A percentile compares a stretch with the other conserved stretches of the same genome.
Evolutionary conservation across 2,113 vertebrate genomes (phyloP).

Genomic region (Abramis brama): DNA sequence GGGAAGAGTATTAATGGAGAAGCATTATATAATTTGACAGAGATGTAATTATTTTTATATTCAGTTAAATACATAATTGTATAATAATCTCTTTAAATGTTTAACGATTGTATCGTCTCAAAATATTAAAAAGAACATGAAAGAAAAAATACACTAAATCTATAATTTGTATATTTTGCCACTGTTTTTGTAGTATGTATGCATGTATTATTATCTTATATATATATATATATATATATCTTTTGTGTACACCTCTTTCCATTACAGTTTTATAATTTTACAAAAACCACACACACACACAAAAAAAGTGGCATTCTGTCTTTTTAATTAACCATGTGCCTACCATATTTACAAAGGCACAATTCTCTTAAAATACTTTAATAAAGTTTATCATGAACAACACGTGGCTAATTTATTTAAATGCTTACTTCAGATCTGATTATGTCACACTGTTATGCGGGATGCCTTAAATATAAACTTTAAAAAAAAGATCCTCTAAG

Average conservation of each 20-base stretch:
- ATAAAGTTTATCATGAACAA: slow-evolving; percentile 20
- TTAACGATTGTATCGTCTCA: not conserved
- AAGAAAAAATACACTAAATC: not conserved
- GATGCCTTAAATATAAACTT: not conserved
- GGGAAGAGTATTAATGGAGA: not conserved
- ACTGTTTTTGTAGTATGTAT: not conserved
- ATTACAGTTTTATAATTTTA: not conserved
- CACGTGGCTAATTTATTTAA: not conserved
- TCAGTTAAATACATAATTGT: slow-evolving; percentile 43
- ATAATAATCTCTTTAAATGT: slow-evolving; percentile 11
- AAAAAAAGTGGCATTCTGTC: not conserved
- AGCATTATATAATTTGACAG: not conserved
- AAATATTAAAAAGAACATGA: not conserved
- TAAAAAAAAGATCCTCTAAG: too few species aligned
- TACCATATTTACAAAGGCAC: not conserved
- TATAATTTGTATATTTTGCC: slow-evolving; percentile 6
- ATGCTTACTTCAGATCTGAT: not conserved
- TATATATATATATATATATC: not conserved
- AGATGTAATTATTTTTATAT: slow-evolving; percentile 54
- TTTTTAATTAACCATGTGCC: not conserved
- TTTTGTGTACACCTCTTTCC: not conserved
- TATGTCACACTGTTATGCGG: not conserved
- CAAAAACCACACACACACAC: not conserved
- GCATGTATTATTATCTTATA: not conserved
- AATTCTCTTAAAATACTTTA: not conserved